Percentiles rank a stretch among this genome's conserved stretches.
Evolutionary conservation across 2,888 invertebrate species (phyloP).

Genomic region (Netelia virgata): DNA sequence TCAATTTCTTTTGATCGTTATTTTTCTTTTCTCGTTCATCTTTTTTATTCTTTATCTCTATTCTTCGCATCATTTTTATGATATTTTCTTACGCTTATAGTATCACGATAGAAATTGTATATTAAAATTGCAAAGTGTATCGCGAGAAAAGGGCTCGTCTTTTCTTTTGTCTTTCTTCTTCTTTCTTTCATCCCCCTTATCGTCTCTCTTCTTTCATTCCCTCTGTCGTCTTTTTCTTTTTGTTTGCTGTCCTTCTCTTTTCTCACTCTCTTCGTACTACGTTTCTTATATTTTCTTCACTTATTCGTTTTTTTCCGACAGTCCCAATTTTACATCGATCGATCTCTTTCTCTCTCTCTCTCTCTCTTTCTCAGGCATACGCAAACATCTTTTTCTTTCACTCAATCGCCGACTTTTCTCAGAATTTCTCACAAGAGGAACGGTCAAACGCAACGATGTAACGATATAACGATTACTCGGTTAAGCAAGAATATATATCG

Average conservation of each 20-base stretch:
- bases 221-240: conserved; percentile 31
- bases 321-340: not conserved
- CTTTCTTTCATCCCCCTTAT: not conserved
- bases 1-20: conserved; percentile 15
- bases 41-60: conserved; percentile 25
- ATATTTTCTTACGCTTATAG: conserved; percentile 44
- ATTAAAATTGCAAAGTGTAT: conserved; percentile 65
- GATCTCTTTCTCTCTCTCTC: too few relatives aligned
- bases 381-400: not conserved
- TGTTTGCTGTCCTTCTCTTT: conserved; percentile 17
- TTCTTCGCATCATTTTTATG: conserved; percentile 16
- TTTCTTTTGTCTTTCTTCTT: conserved; percentile 21
- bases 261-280: not conserved
- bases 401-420: not conserved
- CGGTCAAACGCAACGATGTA: conserved; percentile 49
- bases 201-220: not conserved
- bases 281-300: conserved; percentile 3
- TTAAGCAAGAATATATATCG: conserved; percentile 44
- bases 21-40: conserved; percentile 21
- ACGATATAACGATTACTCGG: conserved; percentile 47
- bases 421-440: conserved; percentile 24
- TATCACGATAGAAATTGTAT: conserved; percentile 62
- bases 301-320: conserved; percentile 6
- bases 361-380: too few relatives aligned
- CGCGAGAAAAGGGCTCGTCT: conserved; percentile 51